Base-by-base conservation (phyloP, 2,888 invertebrate species). In the Temnothorax ravouxi region DNA sequence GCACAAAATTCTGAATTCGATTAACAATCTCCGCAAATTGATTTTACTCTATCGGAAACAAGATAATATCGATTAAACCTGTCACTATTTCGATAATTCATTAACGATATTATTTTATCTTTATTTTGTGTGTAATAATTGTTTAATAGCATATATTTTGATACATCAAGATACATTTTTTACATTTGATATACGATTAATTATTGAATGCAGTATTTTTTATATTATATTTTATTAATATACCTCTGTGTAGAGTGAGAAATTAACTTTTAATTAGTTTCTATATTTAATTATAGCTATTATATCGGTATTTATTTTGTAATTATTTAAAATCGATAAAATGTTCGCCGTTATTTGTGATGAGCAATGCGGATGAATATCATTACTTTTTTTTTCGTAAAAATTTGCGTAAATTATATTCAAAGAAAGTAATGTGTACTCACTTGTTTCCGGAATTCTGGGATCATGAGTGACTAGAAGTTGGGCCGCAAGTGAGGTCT, bases 401-500 rank as follows among this genome's bases (percentile, higher is more conserved):
- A 59, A 44, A 41, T 18, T 21, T 0, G 9, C 6, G 11, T 34
- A 25, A 41, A 21, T 6, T 41, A 6, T 38, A 41, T 29, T 8
- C 4, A 4, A 62, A 9, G 15, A 29, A 76, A 34, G 5, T 50
- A 50, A 21, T 69, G 18, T 61, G 94, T 94, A 94, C 96, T 96
- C 87, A 96, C 96, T 92, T 95, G 94, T 95, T 95, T 95, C 95
- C 92, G 96, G 94, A 95, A 95, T 94, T 96, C 94, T 95, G 88
- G 92, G 92, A 94, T 95, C 95, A 92, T 94, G 94, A 92, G 92
- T 93, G 93, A 95, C 95, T 94, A 94, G 95, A 93, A 95, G 95
- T 92, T 94, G 96, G 92, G 96, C 96, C 83, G 95, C 94, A 79
- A 96, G 95, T 86, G 96, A 95, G 88, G 96, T 96, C 85, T 96